Conservation (phyloP, 2,113 vertebrate genomes). For the Periophthalmus modestus region DNA sequence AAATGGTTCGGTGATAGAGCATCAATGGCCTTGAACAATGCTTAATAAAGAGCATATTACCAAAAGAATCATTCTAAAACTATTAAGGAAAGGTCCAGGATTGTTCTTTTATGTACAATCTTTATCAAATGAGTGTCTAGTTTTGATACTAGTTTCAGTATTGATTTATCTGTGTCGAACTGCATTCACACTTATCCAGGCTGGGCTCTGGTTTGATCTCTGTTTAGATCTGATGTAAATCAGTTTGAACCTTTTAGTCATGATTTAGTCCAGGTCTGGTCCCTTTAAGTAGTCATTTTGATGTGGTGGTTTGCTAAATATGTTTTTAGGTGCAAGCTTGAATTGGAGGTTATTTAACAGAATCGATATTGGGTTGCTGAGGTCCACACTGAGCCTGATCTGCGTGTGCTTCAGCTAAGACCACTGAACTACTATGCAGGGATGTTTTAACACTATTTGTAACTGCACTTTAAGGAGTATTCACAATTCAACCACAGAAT, state of each 20-base stretch:
- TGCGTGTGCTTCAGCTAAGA: too few relatives aligned
- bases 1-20: neutral
- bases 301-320: neutral
- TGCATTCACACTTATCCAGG: too few relatives aligned
- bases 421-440: too few relatives aligned
- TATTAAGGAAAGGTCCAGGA: neutral
- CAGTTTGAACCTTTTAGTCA: too few relatives aligned
- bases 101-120: neutral
- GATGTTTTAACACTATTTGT: neutral
- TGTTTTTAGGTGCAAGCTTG: neutral
- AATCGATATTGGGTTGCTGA: neutral
- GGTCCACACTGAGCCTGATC: neutral
- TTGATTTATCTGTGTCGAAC: too few relatives aligned
- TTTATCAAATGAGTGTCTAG: too few relatives aligned
- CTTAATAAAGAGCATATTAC: neutral
- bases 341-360: neutral
- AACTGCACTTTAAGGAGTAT: neutral
- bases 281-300: neutral
- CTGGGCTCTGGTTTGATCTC: too few relatives aligned
- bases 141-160: too few relatives aligned
- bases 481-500: neutral
- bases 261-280: neutral
- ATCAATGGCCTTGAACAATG: neutral
- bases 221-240: too few relatives aligned
- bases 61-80: too few relatives aligned